Conservation (phyloP, 2,797 vertebrate genomes). For the Schizopygopsis pylzovi region DNA sequence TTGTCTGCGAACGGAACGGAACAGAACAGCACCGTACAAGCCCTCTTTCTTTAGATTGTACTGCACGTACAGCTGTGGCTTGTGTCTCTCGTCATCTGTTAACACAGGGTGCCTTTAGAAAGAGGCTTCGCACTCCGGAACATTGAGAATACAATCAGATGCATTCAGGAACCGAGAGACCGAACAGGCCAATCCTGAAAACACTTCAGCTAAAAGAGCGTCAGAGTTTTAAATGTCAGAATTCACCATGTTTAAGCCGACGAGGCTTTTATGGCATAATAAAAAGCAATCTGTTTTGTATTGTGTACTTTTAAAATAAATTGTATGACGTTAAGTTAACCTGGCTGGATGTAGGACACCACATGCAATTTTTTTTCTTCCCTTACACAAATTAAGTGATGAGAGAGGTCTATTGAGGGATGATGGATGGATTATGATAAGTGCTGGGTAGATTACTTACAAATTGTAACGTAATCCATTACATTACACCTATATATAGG, state of each 20-base stretch:
- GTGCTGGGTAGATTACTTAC: no score
- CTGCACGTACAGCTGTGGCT: slow-evolving; percentile 23
- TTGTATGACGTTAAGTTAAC: neutral
- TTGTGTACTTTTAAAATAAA: slow-evolving; percentile 19
- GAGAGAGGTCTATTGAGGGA: neutral
- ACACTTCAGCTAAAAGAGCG: slow-evolving; percentile 30
- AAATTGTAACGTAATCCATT: no score
- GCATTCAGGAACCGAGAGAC: slow-evolving; percentile 24
- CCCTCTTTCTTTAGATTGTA: slow-evolving; percentile 38
- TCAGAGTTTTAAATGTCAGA: slow-evolving; percentile 36
- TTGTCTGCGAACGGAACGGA: neutral
- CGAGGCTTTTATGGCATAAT: slow-evolving; percentile 20
- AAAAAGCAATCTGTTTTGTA: slow-evolving; percentile 26
- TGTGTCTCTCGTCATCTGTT: slow-evolving; percentile 29
- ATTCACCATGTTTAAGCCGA: slow-evolving; percentile 23
- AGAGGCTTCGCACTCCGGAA: slow-evolving; percentile 21
- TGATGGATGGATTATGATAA: neutral
- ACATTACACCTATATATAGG: no score
- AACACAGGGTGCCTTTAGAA: slow-evolving; percentile 37
- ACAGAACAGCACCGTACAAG: slow-evolving; percentile 37
- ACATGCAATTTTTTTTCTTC: neutral
- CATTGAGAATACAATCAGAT: slow-evolving; percentile 30
- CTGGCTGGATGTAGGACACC: neutral
- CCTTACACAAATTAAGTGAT: neutral
- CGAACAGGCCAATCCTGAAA: slow-evolving; percentile 40